Evolutionary conservation across 2,888 invertebrate species (phyloP).

Genomic region (Ormyrus pomaceus): DNA sequence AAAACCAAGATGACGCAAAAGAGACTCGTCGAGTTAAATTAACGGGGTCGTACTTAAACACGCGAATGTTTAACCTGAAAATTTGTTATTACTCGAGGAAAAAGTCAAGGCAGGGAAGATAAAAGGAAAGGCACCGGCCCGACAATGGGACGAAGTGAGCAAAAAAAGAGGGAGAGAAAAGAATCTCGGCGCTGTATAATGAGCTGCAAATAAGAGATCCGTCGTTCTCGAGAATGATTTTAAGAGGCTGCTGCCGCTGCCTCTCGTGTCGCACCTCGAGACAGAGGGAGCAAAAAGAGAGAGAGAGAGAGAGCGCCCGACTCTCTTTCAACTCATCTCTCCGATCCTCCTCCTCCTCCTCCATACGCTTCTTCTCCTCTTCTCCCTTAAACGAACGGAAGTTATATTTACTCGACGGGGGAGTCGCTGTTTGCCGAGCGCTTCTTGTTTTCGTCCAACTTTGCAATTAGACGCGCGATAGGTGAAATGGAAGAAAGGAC

Average conservation of each 20-base stretch:
- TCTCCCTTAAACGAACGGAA: constrained; percentile 65
- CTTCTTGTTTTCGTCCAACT: constrained; percentile 71
- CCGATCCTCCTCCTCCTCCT: background rate
- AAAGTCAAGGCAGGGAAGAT: background rate
- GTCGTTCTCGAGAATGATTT: constrained; percentile 39
- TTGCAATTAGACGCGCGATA: constrained; percentile 69
- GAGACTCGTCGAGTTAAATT: background rate
- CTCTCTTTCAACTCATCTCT: constrained; percentile 50
- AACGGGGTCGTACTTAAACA: background rate
- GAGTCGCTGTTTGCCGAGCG: constrained; percentile 68
- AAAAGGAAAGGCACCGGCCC: background rate
- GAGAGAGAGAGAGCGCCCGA: constrained; percentile 55
- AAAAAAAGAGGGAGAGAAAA: constrained; percentile 26
- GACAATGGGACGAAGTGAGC: constrained; percentile 33
- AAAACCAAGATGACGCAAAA: background rate
- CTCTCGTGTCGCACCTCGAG: constrained; percentile 6
- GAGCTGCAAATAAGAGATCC: constrained; percentile 71
- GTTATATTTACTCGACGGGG: constrained; percentile 67
- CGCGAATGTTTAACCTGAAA: background rate
- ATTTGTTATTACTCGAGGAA: background rate
- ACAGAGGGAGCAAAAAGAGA: background rate
- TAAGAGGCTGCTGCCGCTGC: constrained; percentile 51
- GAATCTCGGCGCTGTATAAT: constrained; percentile 63
- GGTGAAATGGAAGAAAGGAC: constrained; percentile 33
- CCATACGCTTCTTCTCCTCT: constrained; percentile 31